Conservation (phyloP, 2,113 vertebrate genomes). For the Caretta caretta region DNA sequence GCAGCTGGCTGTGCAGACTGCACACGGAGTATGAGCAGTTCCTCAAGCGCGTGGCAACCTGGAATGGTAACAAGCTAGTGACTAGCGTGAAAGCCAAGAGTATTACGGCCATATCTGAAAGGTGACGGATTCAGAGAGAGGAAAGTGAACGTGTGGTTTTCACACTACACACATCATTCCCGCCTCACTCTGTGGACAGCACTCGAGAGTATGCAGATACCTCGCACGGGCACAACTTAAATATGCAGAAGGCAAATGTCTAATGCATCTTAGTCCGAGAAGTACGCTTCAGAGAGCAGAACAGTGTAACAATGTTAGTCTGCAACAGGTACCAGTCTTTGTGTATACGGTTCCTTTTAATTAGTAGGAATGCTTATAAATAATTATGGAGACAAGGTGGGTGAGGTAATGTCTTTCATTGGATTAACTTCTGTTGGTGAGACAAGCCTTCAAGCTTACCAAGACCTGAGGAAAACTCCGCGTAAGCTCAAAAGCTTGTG, state of each 20-base stretch:
- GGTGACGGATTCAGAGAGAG: rapidly evolving
- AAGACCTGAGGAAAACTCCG: background rate
- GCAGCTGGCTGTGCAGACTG: rapidly evolving
- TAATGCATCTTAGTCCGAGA: rapidly evolving
- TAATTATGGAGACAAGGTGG: background rate
- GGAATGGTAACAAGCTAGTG: background rate
- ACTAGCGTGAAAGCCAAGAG: background rate
- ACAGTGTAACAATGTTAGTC: rapidly evolving
- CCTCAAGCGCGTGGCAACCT: rapidly evolving
- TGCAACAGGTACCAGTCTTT: rapidly evolving
- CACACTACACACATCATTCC: rapidly evolving
- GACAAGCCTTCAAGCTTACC: background rate
- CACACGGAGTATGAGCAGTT: rapidly evolving
- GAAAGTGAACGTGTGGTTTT: background rate
- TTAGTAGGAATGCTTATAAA: background rate
- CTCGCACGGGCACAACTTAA: background rate
- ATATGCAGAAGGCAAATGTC: background rate
- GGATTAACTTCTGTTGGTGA: background rate
- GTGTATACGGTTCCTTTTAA: rapidly evolving
- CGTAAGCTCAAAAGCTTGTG: background rate
- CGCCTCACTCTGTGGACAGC: rapidly evolving
- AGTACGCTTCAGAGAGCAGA: rapidly evolving
- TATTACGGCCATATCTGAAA: rapidly evolving
- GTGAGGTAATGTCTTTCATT: background rate
- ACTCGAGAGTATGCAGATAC: background rate